phyloP scores from a whole-genome alignment of 2,113 vertebrate species.

The Oceanites oceanicus region DNA sequence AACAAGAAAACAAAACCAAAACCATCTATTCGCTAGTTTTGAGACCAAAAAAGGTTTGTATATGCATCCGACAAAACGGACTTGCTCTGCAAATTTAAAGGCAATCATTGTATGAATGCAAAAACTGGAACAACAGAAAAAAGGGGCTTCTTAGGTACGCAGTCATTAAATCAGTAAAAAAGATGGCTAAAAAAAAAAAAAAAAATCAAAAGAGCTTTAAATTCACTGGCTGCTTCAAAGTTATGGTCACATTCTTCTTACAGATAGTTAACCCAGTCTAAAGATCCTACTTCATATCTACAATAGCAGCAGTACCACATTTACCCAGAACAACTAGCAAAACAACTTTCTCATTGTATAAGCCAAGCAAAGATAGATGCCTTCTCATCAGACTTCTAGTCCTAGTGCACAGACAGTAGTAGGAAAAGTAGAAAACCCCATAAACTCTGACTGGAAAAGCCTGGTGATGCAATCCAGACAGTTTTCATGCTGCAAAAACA shows the following conservation, averaged over 20 bases:
- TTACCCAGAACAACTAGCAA: background rate
- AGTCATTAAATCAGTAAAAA: background rate
- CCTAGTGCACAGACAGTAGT: background rate
- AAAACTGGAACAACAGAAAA: background rate
- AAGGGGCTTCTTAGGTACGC: background rate
- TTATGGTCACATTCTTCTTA: background rate
- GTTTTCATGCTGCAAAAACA: background rate
- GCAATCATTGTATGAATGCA: background rate
- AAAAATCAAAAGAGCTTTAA: too few species aligned
- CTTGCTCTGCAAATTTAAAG: background rate
- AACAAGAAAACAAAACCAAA: background rate
- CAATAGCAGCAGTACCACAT: background rate
- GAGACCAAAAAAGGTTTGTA: background rate
- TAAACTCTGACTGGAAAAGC: background rate
- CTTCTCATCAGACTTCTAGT: background rate
- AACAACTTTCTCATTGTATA: background rate
- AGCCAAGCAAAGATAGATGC: background rate
- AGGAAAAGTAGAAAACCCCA: background rate
- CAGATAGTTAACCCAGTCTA: background rate
- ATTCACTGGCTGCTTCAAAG: too few species aligned
- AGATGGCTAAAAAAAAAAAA: background rate
- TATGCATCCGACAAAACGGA: background rate
- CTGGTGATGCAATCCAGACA: background rate
- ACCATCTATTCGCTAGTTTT: background rate
- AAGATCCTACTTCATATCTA: background rate